Base-by-base conservation (phyloP, 1,140 invertebrate genomes). In the Trichoplusia ni region DNA sequence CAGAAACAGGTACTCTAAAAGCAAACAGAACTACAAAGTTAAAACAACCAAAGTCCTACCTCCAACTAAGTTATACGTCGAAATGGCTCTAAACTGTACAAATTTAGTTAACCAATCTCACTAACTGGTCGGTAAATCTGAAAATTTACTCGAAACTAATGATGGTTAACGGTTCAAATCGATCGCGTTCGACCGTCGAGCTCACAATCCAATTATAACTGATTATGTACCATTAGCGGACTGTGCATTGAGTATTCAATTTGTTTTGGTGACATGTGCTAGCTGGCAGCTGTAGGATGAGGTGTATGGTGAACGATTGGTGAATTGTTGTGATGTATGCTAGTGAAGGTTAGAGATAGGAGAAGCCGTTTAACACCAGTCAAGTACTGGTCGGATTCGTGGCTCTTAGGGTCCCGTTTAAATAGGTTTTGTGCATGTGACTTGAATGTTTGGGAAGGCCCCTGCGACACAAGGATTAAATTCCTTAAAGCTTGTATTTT, bases 111-210 rank as follows among this genome's bases (percentile, higher is more conserved):
- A 33, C 8, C 14, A 51, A 49, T 42, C 31, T 6, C 14, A 21
- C 29, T 46, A 37, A 42, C 56, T 75, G 75, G 74, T 79, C 73
- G 77, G 75, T 80, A 82, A 81, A 81, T 80, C 73, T 69, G 67
- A 72, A 79, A 76, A 75, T 69, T 79, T 64, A 47, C 61, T 54
- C 51, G 53, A 60, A 53, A 44, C 23, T 47, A 38, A 54, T 47
- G 46, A 9, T 18, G 42, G 42, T 27, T 16, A 35, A 31, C 53
- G 25, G 33, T 14, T 31, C 21, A 9, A 29, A 49, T 42, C 7
- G 44, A 31, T 38, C 19, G 11, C 37, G 29, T 2, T 11, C 31
- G 23, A 13, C 19, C 11, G 37, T 29, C 35, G 37, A 4, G 19
- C 11, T 23, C 18, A 6, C 51, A 47, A 56, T 64, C 31, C 49